Base-by-base conservation (phyloP, 2,797 vertebrate species). In the Gephyroberyx darwinii region DNA sequence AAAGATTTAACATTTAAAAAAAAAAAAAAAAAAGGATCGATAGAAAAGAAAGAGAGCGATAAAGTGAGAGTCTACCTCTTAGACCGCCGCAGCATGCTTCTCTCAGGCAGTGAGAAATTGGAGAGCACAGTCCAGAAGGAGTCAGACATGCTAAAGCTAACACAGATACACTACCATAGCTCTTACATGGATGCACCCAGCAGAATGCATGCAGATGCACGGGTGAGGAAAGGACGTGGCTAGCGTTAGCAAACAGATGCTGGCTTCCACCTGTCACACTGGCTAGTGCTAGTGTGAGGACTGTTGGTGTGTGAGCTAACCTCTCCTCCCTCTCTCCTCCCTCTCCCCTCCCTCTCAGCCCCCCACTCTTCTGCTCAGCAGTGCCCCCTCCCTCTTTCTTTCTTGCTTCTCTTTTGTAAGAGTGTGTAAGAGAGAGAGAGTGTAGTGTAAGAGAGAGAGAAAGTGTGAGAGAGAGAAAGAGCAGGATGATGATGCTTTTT, bases 121-220 rank as follows among this genome's bases (percentile, higher is more conserved):
- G 95, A 96, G 80, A 96, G 92, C 87, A 97, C 93, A 56, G 94
- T 95, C 96, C 95, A 97, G 92, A 95, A 96, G 85, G 95, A 95
- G 90, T 96, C 95, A 94, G 95, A 96, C 96, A 97, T 97, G 92
- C 91, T 95, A 89, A 74, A 12, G 26, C 48, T 31, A 51, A 51
- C 20, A 26, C 71, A 81, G 87, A 79, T 85, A 63, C 78, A 70
- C 91, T 9, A 77, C 74, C 94, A 94, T 94, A 84, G 85, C 92
- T 91, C 83, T 88, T 90, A 91, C 85, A 81, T 73, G 81, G 78
- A 84, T 37, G 10, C 51, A 6, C 52, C 14, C 53, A 6, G 13
- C 19, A 74, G 83, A 84, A 84, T 56, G 88, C 82, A 26, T 48
- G 52, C 12, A 13, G 33, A 41, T 20, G 19, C 26, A 14, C 26